Evolutionary conservation across 1,140 invertebrate genomes (phyloP), one percentile per base, ranked within the genome.

Genomic region (Plutomurus gul): DNA sequence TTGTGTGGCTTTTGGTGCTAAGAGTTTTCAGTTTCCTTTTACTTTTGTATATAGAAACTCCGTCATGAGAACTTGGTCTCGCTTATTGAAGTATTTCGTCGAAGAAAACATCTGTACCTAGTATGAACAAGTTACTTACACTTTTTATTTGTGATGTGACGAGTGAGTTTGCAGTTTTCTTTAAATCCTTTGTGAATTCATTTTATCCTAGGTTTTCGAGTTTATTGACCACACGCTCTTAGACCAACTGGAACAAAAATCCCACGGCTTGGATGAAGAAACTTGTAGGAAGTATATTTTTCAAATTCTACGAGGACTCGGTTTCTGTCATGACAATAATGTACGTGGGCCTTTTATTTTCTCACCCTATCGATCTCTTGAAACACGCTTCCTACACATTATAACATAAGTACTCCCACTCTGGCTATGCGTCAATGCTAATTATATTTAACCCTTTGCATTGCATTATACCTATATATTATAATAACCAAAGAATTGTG

Each of bases 181-280:
- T n/a, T n/a, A n/a, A n/a, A n/a, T n/a, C n/a, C n/a, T n/a, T n/a
- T n/a, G n/a, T n/a, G n/a, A n/a, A n/a, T n/a, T n/a, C n/a, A n/a
- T n/a, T n/a, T n/a, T n/a, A n/a, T n/a, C n/a, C n/a, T n/a, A n/a
- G 13, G 94, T 96, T 0, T 96, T 96, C 86, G 94, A 96, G 85
- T 96, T 92, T 87, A 87, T 96, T 81, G 93, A 95, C 85, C 92
- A 94, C 84, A 96, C 94, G 0, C 89, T 96, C 16, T 87, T 96
- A 27, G 93, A 96, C 84, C 93, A 96, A 87, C 86, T 96, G 82
- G 94, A 96, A 84, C 88, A 89, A 37, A 86, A 89, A 18, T 88
- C 88, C 8, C 90, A 89, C 27, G 92, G 93, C 2, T 87, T 96
- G 4, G 92, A 92, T 0, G 91, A 92, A 83, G 90, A 92, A 39